Conservation (phyloP, 2,113 vertebrate genomes). For the Cyphotilapia sp. region DNA sequence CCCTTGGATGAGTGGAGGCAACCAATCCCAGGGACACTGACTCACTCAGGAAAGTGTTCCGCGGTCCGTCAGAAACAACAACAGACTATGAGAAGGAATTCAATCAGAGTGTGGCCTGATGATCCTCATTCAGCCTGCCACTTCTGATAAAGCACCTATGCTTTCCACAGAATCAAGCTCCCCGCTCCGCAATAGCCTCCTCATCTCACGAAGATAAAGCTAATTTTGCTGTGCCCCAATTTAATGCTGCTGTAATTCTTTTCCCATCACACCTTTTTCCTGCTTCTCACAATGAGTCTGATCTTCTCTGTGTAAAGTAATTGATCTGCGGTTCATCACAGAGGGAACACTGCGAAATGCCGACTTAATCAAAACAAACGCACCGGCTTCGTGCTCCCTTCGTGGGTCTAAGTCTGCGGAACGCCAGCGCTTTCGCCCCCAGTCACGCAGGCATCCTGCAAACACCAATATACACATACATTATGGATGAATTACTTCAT, state of each 20-base stretch:
- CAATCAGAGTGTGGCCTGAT: constrained; percentile 49
- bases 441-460: constrained; percentile 35
- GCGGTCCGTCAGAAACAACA: constrained; percentile 33
- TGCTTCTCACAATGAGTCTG: constrained; percentile 9
- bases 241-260: constrained; percentile 27
- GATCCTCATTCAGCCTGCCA: constrained; percentile 50
- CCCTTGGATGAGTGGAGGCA: constrained; percentile 41
- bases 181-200: neutral
- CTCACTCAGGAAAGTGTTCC: constrained; percentile 30
- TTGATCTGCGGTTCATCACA: constrained; percentile 17
- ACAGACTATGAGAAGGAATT: constrained; percentile 38
- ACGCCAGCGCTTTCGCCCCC: neutral
- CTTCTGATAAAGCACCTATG: constrained; percentile 51
- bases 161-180: neutral
- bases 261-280: constrained; percentile 5
- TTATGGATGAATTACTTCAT: constrained; percentile 69
- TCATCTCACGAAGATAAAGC: neutral
- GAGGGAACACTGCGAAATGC: constrained; percentile 16
- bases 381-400: neutral
- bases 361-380: constrained; percentile 57
- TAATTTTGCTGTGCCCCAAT: constrained; percentile 5
- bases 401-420: neutral
- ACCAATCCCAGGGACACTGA: constrained; percentile 29
- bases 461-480: constrained; percentile 56
- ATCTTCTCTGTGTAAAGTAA: constrained; percentile 36